Conservation (phyloP, 2,113 vertebrate genomes). For the Archocentrus centrarchus region DNA sequence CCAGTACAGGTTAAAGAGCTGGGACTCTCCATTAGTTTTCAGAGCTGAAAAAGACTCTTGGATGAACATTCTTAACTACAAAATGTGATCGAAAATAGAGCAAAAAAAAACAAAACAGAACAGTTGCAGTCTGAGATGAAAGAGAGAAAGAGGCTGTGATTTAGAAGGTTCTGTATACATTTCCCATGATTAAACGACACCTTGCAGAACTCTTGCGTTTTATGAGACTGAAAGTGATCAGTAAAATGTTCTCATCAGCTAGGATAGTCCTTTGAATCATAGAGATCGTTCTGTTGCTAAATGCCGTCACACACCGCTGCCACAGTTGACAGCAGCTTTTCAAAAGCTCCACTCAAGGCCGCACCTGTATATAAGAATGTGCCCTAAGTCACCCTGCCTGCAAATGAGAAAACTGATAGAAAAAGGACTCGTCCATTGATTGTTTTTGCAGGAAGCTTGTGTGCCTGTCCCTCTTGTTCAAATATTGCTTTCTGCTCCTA, state of each 20-base stretch:
- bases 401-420: background rate
- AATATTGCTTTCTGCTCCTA: slow-evolving; percentile 18
- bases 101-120: background rate
- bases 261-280: no score
- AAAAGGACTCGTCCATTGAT: background rate
- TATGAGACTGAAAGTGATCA: no score
- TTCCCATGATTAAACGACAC: no score
- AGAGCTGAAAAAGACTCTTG: background rate
- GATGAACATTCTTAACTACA: background rate
- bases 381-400: background rate
- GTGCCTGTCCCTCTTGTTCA: slow-evolving; percentile 7
- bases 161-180: no score
- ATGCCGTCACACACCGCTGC: background rate
- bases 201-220: no score
- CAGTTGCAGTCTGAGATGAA: no score
- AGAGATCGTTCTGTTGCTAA: background rate
- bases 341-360: background rate
- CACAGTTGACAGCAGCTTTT: background rate
- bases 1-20: background rate
- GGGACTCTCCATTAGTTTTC: background rate
- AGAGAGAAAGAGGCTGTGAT: no score
- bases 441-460: background rate
- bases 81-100: background rate
- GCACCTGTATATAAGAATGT: background rate
- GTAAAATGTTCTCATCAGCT: no score